phyloP scores from a whole-genome alignment of 2,797 vertebrate species.

The Gorsachius magnificus region DNA sequence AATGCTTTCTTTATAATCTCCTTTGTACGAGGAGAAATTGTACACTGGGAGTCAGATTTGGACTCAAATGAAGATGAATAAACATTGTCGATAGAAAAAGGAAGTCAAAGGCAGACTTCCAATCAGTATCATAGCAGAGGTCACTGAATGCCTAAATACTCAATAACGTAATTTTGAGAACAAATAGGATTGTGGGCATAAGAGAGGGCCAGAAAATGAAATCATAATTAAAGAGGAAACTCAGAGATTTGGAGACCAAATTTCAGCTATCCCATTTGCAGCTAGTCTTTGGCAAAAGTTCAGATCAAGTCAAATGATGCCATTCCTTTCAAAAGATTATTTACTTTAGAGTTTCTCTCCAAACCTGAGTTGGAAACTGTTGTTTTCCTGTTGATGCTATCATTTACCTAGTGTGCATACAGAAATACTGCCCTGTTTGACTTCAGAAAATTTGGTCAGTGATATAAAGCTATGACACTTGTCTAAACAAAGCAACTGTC shows the following conservation, averaged over 20 bases:
- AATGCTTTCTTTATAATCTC: background rate
- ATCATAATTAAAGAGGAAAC: background rate
- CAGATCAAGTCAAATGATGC: constrained; percentile 2
- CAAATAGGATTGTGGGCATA: background rate
- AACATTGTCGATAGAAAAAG: background rate
- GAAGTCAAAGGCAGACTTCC: background rate
- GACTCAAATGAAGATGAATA: background rate
- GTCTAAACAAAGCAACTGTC: constrained; percentile 77
- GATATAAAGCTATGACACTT: constrained; percentile 72
- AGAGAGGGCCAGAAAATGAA: background rate
- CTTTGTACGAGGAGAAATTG: background rate
- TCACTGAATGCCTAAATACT: background rate
- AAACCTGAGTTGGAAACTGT: background rate
- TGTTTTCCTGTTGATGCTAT: constrained; percentile 52
- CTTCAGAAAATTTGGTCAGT: constrained; percentile 62
- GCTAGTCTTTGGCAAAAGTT: background rate
- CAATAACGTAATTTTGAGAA: background rate
- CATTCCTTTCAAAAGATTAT: constrained; percentile 15
- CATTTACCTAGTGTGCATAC: constrained; percentile 7
- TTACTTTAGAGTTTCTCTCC: background rate
- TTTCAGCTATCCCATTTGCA: background rate
- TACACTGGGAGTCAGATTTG: background rate
- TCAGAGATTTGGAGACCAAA: background rate
- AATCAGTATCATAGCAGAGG: background rate
- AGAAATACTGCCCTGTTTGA: constrained; percentile 56